Base-by-base conservation (phyloP, 2,888 invertebrate genomes). In the Ichneumoninae sp. region DNA sequence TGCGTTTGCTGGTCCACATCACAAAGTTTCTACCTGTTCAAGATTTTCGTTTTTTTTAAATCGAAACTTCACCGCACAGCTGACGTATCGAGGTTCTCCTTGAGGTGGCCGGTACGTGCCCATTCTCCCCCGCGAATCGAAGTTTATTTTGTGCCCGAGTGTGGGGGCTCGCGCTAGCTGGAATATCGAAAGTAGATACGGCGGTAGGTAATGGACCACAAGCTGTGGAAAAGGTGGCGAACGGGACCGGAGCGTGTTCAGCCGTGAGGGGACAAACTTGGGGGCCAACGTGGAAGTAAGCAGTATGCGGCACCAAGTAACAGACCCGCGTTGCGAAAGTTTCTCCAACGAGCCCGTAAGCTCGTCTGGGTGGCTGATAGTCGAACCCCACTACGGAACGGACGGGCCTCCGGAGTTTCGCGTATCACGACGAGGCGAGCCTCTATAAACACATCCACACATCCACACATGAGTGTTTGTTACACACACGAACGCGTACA, bases 401-500 rank as follows among this genome's bases (percentile, higher is more conserved):
- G 85, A 80, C 85, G 85, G 65, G 85, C 85, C 82, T 85, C 85
- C 82, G 68, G 76, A 75, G 30, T 52, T 82, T 80, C 85, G 47
- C 85, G 85, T 82, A 85, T 83, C 82, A 85, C 66, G 66, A 76
- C 63, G 63, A 16, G 16, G 63, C 33, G 5, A 6, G 30, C 6
- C 22, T 13, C 16, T 2, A 16, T 4, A 47, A 16, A 22, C 22
- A 22, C 22, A 22, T 22, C 22, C 19, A 54, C 52, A 8, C 19
- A 19, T 22, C 19, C 1, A 3, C 52, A 54, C 19, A 8, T 8
- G 0, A 1, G 7, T 19, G 1, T 8, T 4, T 8, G 1, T 22
- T 8, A 54, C n/a, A 52, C 52, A 19, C 7, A 19, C 19, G 5
- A n/a, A 19, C n/a, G n/a, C 30, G 0, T 30, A 16, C 22, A 8